Evolutionary conservation across 2,113 vertebrate species (phyloP).

Genomic region (Ochotona curzoniae): DNA sequence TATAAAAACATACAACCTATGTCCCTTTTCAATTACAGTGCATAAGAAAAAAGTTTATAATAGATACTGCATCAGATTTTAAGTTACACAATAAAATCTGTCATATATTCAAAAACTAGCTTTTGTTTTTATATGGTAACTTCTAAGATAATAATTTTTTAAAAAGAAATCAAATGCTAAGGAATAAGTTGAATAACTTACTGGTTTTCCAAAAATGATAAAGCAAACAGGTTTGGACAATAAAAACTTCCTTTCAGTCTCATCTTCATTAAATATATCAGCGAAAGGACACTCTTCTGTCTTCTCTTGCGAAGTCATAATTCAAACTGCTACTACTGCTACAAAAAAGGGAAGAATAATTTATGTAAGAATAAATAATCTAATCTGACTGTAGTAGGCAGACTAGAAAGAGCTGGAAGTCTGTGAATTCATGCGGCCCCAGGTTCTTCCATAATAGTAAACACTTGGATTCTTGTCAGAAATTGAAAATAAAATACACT

Average conservation of each 20-base stretch:
- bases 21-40: not conserved
- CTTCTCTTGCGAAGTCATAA: conserved; percentile 64
- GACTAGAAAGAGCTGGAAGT: not conserved
- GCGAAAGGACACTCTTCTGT: conserved; percentile 80
- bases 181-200: conserved; percentile 83
- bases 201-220: conserved; percentile 94
- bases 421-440: not conserved
- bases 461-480: not conserved
- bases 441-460: conserved; percentile 35
- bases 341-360: conserved; percentile 8
- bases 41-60: conserved; percentile 37
- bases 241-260: conserved; percentile 89
- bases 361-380: not conserved
- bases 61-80: not conserved
- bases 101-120: not conserved
- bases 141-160: not conserved
- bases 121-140: conserved; percentile 17
- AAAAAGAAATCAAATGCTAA: conserved; percentile 19
- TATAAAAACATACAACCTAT: not conserved
- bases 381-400: not conserved
- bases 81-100: conserved; percentile 25
- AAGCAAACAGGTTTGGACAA: conserved; percentile 93
- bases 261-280: conserved; percentile 92
- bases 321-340: conserved; percentile 19
- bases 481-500: conserved; percentile 57